Evolutionary conservation across 2,113 vertebrate genomes (phyloP).

Genomic region (Odontophorus gujanensis): DNA sequence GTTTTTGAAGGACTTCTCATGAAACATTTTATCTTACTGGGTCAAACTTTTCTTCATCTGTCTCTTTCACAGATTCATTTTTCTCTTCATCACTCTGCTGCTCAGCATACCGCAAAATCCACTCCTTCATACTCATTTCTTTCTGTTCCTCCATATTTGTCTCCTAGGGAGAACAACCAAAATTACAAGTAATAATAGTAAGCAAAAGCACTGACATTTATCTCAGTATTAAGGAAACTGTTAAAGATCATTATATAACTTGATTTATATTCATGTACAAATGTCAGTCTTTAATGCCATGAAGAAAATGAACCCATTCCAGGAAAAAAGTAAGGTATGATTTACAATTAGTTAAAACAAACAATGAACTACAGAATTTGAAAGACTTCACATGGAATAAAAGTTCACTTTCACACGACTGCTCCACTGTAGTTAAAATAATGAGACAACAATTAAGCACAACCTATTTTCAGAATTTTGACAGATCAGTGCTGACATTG

Average conservation of each 20-base stretch:
- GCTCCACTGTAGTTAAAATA: neutral
- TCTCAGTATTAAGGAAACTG: neutral
- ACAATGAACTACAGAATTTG: neutral
- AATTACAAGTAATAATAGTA: neutral
- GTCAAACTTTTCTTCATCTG: conserved; percentile 89
- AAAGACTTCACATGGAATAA: neutral
- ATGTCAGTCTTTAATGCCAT: neutral
- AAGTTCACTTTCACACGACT: neutral
- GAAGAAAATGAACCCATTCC: neutral
- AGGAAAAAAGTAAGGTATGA: neutral
- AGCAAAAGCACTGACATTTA: neutral
- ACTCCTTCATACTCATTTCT: conserved; percentile 89
- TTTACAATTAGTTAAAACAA: neutral
- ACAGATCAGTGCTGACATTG: neutral
- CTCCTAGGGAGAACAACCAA: conserved; percentile 55
- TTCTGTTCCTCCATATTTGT: conserved; percentile 70
- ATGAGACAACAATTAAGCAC: neutral
- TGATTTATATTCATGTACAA: neutral
- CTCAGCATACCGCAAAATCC: conserved; percentile 92
- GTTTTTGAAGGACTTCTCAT: neutral
- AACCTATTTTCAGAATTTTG: neutral
- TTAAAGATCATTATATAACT: neutral
- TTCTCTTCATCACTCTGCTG: conserved; percentile 88
- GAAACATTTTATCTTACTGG: conserved; percentile 82
- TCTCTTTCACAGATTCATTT: conserved; percentile 69